These are phyloP conservation scores for Lithobates pipiens DNA, from an alignment of 2,797 vertebrate species.

Conservation along the genomic window DNA sequence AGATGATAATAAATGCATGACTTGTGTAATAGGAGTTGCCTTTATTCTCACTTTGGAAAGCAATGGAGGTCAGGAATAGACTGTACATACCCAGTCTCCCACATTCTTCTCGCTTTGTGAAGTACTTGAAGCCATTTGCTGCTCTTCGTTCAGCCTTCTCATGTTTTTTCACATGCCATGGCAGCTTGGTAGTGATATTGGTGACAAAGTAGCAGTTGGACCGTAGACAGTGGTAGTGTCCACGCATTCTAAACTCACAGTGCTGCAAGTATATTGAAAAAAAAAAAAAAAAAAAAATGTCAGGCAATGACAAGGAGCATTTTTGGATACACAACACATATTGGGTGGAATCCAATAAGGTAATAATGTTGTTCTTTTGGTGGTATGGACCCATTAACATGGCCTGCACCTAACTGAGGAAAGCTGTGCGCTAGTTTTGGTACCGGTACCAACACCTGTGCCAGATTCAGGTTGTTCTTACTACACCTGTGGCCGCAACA, in stretches of 20 bases:
- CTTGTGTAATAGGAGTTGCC: not conserved
- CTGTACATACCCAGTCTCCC: slow-evolving; percentile 86
- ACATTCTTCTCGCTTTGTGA: slow-evolving; percentile 98
- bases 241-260: slow-evolving; percentile 98
- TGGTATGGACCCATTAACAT: too few species aligned
- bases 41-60: not conserved
- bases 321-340: too few species aligned
- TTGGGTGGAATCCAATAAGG: too few species aligned
- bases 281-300: not conserved
- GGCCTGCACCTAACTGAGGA: too few species aligned
- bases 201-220: slow-evolving; percentile 95
- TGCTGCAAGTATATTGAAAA: slow-evolving; percentile 76
- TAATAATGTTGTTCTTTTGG: too few species aligned
- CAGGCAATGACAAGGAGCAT: too few species aligned
- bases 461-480: too few species aligned
- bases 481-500: too few species aligned
- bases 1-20: not conserved
- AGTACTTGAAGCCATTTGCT: slow-evolving; percentile 98
- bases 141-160: slow-evolving; percentile 97
- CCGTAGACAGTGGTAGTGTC: slow-evolving; percentile 97
- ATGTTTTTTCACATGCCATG: slow-evolving; percentile 98
- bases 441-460: too few species aligned
- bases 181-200: slow-evolving; percentile 99
- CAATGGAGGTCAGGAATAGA: not conserved
- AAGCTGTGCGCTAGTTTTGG: too few species aligned